phyloP scores from a whole-genome alignment of 2,888 invertebrate genomes.

The Crossocerus cetratus region DNA sequence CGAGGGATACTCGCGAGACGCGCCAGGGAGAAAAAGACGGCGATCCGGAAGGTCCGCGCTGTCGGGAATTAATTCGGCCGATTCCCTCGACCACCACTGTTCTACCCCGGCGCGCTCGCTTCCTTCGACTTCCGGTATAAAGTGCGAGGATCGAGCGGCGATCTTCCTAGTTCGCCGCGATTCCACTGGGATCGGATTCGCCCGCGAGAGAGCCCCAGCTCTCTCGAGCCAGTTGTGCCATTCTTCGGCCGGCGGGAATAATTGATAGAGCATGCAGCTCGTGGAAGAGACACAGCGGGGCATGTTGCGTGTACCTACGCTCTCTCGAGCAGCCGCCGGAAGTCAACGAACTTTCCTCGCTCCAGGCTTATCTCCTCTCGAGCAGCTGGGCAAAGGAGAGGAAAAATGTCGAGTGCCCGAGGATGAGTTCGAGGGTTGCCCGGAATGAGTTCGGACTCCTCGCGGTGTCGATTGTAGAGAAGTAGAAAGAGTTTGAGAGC shows the following conservation, averaged over 20 bases:
- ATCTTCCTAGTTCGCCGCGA: not conserved
- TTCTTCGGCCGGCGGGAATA: not conserved
- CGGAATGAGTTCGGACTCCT: no score
- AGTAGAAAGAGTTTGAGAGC: no score
- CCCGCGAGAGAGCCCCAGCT: not conserved
- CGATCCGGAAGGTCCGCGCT: not conserved
- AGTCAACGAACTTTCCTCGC: not conserved
- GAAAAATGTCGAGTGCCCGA: no score
- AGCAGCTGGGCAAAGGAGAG: no score
- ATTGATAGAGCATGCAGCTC: not conserved
- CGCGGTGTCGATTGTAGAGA: no score
- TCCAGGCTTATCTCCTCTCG: not conserved
- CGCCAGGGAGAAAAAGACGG: no score
- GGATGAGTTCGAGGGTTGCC: no score
- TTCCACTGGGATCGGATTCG: not conserved
- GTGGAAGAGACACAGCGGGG: not conserved
- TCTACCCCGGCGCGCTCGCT: not conserved
- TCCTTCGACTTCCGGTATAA: not conserved
- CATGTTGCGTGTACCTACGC: not conserved
- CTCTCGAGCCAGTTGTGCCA: not conserved
- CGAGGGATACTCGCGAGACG: slow-evolving; percentile 46
- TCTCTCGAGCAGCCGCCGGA: not conserved
- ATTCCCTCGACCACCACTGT: slow-evolving; percentile 26
- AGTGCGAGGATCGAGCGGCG: not conserved
- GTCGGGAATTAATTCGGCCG: slow-evolving; percentile 37